Percentiles rank a stretch among this genome's conserved stretches.
Evolutionary conservation across 2,888 invertebrate species (phyloP).

Genomic region (Agrotis exclamationis): DNA sequence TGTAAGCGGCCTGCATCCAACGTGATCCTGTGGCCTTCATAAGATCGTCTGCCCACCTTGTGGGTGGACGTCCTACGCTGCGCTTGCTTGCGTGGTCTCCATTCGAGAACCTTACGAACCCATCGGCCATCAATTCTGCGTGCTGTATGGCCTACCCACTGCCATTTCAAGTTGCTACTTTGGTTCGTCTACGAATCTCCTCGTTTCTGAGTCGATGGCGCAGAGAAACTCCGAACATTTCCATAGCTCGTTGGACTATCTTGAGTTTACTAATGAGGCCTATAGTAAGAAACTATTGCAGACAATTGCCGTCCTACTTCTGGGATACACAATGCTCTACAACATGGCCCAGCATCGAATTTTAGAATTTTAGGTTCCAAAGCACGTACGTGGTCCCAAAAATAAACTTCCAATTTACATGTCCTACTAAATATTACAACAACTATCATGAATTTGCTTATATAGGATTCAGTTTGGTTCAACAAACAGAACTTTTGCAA

Average conservation of each 20-base stretch:
- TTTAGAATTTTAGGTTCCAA: too few relatives aligned
- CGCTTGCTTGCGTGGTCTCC: too few relatives aligned
- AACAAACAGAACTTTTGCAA: conserved; percentile 51
- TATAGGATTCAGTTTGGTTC: conserved; percentile 41
- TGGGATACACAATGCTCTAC: too few relatives aligned
- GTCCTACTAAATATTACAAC: conserved; percentile 14
- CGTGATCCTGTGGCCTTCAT: too few relatives aligned
- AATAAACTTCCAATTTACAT: not conserved
- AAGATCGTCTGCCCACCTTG: not conserved
- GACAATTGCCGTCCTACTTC: too few relatives aligned
- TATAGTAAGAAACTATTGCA: too few relatives aligned
- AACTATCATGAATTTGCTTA: conserved; percentile 30
- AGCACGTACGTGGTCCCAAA: not conserved
- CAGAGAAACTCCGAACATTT: not conserved
- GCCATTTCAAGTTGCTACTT: not conserved
- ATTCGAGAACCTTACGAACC: too few relatives aligned
- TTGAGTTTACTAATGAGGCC: too few relatives aligned
- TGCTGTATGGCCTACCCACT: not conserved
- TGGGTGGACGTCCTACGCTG: not conserved
- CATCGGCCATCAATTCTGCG: not conserved
- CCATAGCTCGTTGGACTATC: not conserved
- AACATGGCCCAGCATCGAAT: too few relatives aligned
- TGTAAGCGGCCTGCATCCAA: too few relatives aligned
- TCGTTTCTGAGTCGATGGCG: not conserved
- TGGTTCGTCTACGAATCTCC: not conserved